Evolutionary conservation across 35 echinoderm and acorn worm genomes (phyloP), one percentile per base, ranked within the genome.

Genomic region (Heliocidaris erythrogramma): DNA sequence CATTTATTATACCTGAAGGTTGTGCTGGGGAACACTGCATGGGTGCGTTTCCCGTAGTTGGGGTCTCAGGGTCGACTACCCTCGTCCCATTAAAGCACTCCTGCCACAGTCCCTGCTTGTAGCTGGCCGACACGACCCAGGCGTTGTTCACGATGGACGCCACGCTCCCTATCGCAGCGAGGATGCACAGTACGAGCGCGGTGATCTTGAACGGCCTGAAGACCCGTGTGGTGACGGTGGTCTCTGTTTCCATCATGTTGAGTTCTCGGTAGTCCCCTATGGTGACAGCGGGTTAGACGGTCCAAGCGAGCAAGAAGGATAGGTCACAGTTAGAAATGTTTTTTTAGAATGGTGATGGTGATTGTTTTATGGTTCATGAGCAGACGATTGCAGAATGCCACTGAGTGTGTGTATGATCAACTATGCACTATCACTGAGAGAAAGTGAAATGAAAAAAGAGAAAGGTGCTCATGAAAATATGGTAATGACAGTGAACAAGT

Each of bases 181-280:
- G 59, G 7, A 96, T 59, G 7, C 95, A 88, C 9, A 98, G 94
- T 59, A 98, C 94, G 17, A 96, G 91, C 30, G 97, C 97, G 86
- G 96, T 98, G 35, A 98, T 95, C 92, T 98, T 98, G 93, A 98
- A 98, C 11, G 97, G 97, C 21, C 97, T 94, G 24, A 96, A 95
- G 30, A 98, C 97, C 94, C 96, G 88, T 5, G 97, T 98, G 8
- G 97, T 96, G 7, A 96, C 94, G 3, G 96, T 98, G 21, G 96
- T 96, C 47, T 96, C 96, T 16, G 96, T 96, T 9, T 95, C 93
- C 91, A 92, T 92, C 48, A n/a, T 92, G 47, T 59, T 30, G 47
- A 92, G 49, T 92, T 92, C 91, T 59, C 17, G 14, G 91, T 92
- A 92, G 91, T 92, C 91, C 21, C 91, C 91, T 92, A 92, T 92